These are phyloP conservation scores for Rhabditophanes sp. DNA, from an alignment of 2,888 invertebrate genomes.

Conservation along the genomic window DNA sequence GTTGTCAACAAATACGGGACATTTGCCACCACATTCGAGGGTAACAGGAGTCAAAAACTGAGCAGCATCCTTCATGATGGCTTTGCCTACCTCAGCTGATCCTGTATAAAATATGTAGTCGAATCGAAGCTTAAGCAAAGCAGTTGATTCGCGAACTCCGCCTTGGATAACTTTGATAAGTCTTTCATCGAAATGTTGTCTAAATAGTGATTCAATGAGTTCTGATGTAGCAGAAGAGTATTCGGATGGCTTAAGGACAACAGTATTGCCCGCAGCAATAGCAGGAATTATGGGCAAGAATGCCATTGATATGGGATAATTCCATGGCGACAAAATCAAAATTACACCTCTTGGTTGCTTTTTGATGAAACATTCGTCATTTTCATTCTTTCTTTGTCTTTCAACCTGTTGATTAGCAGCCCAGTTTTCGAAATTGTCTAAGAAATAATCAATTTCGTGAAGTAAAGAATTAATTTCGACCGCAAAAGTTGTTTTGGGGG, in stretches of 20 bases:
- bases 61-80: conserved; percentile 72
- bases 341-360: conserved; percentile 79
- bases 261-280: conserved; percentile 8
- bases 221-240: too few relatives aligned
- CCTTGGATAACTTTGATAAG: conserved; percentile 66
- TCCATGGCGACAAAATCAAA: conserved; percentile 47
- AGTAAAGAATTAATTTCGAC: too few relatives aligned
- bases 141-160: conserved; percentile 67
- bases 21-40: conserved; percentile 64
- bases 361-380: too few relatives aligned
- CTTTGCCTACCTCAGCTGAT: conserved; percentile 60
- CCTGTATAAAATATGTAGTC: conserved; percentile 91
- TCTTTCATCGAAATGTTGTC: conserved; percentile 56
- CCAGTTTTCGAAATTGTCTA: conserved; percentile 19
- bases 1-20: conserved; percentile 69
- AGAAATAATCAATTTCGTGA: conserved; percentile 17
- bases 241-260: conserved; percentile 7
- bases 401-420: too few relatives aligned
- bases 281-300: conserved; percentile 4
- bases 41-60: conserved; percentile 79
- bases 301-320: conserved; percentile 6
- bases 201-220: background rate
- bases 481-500: background rate
- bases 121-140: conserved; percentile 67
- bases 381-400: too few relatives aligned